phyloP scores from a whole-genome alignment of 2,797 vertebrate species.

The Gorsachius magnificus region DNA sequence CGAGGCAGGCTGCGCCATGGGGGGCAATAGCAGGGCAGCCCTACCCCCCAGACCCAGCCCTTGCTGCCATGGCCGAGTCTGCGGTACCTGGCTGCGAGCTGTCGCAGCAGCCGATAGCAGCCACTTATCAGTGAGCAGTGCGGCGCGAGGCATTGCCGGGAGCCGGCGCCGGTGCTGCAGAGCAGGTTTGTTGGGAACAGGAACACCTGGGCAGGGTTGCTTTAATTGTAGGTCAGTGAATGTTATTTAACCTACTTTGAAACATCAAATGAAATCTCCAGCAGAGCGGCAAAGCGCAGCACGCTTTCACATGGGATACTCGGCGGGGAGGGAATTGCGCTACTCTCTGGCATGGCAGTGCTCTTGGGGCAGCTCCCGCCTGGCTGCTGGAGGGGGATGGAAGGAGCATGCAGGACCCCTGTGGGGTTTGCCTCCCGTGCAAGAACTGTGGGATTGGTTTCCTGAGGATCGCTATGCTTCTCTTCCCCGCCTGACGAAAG shows the following conservation, averaged over 20 bases:
- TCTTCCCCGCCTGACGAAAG: not conserved
- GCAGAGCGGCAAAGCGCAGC: not conserved
- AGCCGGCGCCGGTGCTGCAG: not conserved
- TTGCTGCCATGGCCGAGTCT: not conserved
- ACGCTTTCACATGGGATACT: not conserved
- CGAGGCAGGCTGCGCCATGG: rapidly evolving
- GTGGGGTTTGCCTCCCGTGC: rapidly evolving
- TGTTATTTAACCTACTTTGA: conserved; percentile 50
- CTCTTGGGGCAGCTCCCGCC: rapidly evolving
- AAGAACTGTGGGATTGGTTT: not conserved
- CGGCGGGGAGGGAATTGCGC: rapidly evolving
- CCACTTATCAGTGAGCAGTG: not conserved
- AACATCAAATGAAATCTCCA: not conserved
- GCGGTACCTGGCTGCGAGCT: rapidly evolving
- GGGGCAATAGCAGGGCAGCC: not conserved
- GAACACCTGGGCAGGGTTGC: conserved; percentile 50
- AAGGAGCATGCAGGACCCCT: rapidly evolving
- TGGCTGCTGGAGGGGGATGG: not conserved
- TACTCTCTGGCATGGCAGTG: rapidly evolving
- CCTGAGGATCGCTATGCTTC: not conserved
- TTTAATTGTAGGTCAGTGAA: conserved; percentile 59
- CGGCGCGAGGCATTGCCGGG: not conserved
- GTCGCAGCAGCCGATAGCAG: not conserved
- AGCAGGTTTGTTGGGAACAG: conserved; percentile 64
- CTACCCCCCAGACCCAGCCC: not conserved